These are phyloP conservation scores for Busseola fusca DNA, from an alignment of 2,888 invertebrate genomes.

Conservation along the genomic window DNA sequence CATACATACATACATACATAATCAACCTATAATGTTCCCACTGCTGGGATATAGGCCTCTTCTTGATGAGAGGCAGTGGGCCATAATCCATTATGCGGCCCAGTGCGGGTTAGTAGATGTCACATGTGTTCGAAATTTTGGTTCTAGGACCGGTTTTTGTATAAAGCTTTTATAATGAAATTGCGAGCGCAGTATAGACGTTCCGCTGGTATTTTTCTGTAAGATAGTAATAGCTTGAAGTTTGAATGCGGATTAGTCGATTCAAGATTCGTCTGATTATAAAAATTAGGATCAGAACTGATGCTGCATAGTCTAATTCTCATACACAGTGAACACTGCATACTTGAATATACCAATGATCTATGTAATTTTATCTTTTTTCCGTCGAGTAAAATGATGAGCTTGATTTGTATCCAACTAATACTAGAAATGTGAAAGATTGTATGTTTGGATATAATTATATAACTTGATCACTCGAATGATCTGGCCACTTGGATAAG, in stretches of 20 bases:
- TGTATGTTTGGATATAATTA: too few relatives aligned
- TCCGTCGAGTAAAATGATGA: not conserved
- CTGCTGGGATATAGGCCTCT: too few relatives aligned
- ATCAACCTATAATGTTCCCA: too few relatives aligned
- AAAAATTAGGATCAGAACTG: not conserved
- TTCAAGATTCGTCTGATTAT: not conserved
- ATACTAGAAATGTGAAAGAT: not conserved
- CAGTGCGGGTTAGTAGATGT: too few relatives aligned
- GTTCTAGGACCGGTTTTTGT: too few relatives aligned
- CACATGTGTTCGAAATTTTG: too few relatives aligned
- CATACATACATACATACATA: too few relatives aligned
- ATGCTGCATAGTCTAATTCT: not conserved
- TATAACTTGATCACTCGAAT: not conserved
- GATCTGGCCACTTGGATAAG: too few relatives aligned
- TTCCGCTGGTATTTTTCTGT: slow-evolving; percentile 5
- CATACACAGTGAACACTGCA: not conserved
- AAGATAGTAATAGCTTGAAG: not conserved
- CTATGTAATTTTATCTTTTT: not conserved
- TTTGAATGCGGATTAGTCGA: not conserved
- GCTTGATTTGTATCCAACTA: too few relatives aligned
- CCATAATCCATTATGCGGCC: too few relatives aligned
- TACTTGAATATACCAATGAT: not conserved
- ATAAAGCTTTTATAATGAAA: not conserved
- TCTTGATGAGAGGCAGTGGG: too few relatives aligned
- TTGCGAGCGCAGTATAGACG: not conserved